Evolutionary conservation across 2,797 vertebrate genomes (phyloP), one percentile per base, ranked within the genome.

Genomic region (Mus caroli): DNA sequence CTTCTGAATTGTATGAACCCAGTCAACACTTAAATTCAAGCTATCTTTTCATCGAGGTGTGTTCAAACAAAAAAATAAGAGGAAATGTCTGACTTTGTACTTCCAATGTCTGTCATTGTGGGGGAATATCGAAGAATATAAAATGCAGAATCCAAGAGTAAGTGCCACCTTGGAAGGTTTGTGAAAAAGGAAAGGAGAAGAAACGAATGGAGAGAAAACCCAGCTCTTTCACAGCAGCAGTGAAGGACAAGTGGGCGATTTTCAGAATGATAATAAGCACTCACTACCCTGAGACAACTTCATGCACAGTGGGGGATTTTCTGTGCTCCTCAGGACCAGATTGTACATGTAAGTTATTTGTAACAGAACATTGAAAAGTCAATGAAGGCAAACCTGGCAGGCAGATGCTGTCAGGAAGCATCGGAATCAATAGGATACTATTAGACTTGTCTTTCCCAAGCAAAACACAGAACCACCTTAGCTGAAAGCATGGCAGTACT

Each of bases 261-360:
- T 92, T 94, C 34, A 80, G 94, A 85, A 96, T 94, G 60, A 24
- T 76, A 95, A 88, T 71, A 87, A 78, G 76, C 91, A 0, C 71
- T 96, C 97, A 52, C 71, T 0, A 79, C 4, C 52, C 40, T 19
- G 22, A 12, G 37, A 52, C 75, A 89, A 31, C 76, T 88, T n/a
- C 67, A 84, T 17, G 85, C 91, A 0, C 97, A 76, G 80, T 92
- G 31, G 95, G 97, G 75, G 92, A 89, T 75, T 56, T 79, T 76
- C 85, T 73, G 0, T 56, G 95, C 50, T 62, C 11, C 46, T 79
- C 97, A 71, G 3, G 60, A 96, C 96, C 93, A 96, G 95, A 95
- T 90, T 95, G 97, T 96, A 96, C 97, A 92, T 96, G 97, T 95
- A 96, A 92, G 91, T 94, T 97, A 97, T 98, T 98, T 97, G 97